These are phyloP conservation scores for Noctua janthina DNA, from an alignment of 2,888 invertebrate genomes.

Conservation along the genomic window DNA sequence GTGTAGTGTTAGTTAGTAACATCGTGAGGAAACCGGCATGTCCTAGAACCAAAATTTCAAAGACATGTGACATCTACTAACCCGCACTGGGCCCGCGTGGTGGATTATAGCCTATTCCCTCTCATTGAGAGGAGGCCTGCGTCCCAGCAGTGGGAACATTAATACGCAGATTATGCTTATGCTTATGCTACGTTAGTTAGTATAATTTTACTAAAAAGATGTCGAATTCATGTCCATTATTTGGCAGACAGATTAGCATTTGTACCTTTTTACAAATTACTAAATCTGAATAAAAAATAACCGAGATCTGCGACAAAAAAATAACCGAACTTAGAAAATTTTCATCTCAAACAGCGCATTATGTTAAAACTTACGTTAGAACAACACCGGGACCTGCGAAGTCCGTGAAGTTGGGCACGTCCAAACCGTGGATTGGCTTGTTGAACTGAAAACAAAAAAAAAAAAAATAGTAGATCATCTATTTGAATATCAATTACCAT, in stretches of 20 bases:
- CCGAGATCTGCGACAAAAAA: background rate
- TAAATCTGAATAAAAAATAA: background rate
- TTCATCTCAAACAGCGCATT: constrained; percentile 6
- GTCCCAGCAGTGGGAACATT: too few relatives aligned
- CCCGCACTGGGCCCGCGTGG: too few relatives aligned
- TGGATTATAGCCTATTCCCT: too few relatives aligned
- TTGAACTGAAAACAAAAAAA: constrained; percentile 90
- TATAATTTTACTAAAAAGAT: background rate
- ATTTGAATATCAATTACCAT: too few relatives aligned
- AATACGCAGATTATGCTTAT: too few relatives aligned
- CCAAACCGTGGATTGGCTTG: constrained; percentile 93
- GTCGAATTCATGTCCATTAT: background rate
- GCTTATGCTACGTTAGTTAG: too few relatives aligned
- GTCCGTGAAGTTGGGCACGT: constrained; percentile 96
- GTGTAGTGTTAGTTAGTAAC: too few relatives aligned
- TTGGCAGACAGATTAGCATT: too few relatives aligned
- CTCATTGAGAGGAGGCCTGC: too few relatives aligned
- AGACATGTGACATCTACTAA: too few relatives aligned
- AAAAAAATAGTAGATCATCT: background rate
- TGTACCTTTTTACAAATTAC: background rate
- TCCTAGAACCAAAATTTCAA: too few relatives aligned
- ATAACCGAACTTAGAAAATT: background rate
- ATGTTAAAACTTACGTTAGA: constrained; percentile 92
- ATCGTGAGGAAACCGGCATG: too few relatives aligned
- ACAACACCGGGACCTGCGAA: constrained; percentile 98